Conservation (phyloP, 1,140 invertebrate species). For the Triops cancriformis region DNA sequence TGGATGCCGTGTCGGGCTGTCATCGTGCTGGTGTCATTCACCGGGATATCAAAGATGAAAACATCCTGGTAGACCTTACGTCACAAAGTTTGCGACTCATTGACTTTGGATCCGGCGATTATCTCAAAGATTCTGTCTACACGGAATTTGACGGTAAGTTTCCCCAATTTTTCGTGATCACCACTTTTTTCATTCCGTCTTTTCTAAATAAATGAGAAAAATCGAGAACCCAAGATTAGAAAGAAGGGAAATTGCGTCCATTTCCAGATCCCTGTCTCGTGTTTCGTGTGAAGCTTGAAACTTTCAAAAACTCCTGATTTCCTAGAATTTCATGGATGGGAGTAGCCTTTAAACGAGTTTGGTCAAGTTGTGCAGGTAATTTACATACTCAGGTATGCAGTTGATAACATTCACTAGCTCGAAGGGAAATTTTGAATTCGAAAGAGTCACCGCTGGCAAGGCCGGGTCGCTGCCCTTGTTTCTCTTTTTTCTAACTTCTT, state of each 20-base stretch:
- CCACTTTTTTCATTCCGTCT: neutral
- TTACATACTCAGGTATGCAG: neutral
- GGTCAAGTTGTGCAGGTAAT: neutral
- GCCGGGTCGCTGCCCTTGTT: slow-evolving; percentile 3
- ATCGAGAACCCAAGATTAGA: neutral
- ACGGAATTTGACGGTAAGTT: slow-evolving; percentile 58
- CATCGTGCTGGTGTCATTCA: slow-evolving; percentile 49
- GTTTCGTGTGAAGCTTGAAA: neutral
- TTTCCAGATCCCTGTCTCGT: neutral
- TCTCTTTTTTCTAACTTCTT: neutral
- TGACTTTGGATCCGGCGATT: slow-evolving; percentile 59
- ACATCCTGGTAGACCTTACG: slow-evolving; percentile 55
- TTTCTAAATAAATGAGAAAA: neutral
- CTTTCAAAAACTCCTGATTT: neutral
- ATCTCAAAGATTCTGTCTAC: slow-evolving; percentile 50
- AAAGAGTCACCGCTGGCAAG: neutral
- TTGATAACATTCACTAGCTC: neutral
- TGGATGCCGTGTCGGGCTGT: slow-evolving; percentile 46
- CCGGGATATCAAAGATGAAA: slow-evolving; percentile 60
- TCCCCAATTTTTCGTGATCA: slow-evolving; percentile 11
- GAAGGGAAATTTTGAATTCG: neutral
- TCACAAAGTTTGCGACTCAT: slow-evolving; percentile 48
- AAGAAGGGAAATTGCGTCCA: too few relatives aligned
- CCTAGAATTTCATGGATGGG: neutral
- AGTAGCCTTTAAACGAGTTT: neutral